Evolutionary conservation across 1,140 invertebrate species (phyloP).

Genomic region (Drosophila virilis): DNA sequence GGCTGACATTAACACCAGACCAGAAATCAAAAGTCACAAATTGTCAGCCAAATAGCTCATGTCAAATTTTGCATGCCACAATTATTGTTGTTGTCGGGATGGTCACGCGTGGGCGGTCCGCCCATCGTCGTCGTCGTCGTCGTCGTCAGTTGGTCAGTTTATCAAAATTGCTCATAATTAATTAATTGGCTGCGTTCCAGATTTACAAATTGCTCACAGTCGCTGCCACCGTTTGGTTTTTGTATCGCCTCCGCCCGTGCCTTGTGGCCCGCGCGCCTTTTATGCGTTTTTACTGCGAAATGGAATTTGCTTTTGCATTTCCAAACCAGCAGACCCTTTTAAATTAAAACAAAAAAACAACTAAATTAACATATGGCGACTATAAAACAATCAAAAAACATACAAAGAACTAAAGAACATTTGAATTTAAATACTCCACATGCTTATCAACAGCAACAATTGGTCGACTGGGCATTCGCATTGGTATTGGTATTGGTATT

Average conservation of each 20-base stretch:
- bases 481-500: slow-evolving; percentile 19
- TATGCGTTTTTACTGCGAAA: slow-evolving; percentile 73
- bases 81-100: slow-evolving; percentile 31
- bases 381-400: slow-evolving; percentile 25
- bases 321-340: slow-evolving; percentile 47
- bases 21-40: slow-evolving; percentile 42
- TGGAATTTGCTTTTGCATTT: slow-evolving; percentile 73
- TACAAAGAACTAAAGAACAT: slow-evolving; percentile 37
- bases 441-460: slow-evolving; percentile 57
- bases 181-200: slow-evolving; percentile 81
- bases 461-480: slow-evolving; percentile 10
- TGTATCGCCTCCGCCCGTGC: slow-evolving; percentile 6
- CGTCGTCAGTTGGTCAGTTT: slow-evolving; percentile 59
- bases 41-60: slow-evolving; percentile 50
- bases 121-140: slow-evolving; percentile 7
- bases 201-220: slow-evolving; percentile 74
- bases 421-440: slow-evolving; percentile 58
- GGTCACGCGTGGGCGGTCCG: slow-evolving; percentile 62
- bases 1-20: slow-evolving; percentile 66
- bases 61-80: slow-evolving; percentile 67
- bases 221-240: slow-evolving; percentile 11
- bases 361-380: slow-evolving; percentile 71
- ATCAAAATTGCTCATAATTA: slow-evolving; percentile 83
- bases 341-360: slow-evolving; percentile 35
- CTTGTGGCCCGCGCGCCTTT: slow-evolving; percentile 21